Percentiles rank a stretch among this genome's conserved stretches.
phyloP scores from a whole-genome alignment of 2,113 vertebrate genomes.

The Passerina amoena region DNA sequence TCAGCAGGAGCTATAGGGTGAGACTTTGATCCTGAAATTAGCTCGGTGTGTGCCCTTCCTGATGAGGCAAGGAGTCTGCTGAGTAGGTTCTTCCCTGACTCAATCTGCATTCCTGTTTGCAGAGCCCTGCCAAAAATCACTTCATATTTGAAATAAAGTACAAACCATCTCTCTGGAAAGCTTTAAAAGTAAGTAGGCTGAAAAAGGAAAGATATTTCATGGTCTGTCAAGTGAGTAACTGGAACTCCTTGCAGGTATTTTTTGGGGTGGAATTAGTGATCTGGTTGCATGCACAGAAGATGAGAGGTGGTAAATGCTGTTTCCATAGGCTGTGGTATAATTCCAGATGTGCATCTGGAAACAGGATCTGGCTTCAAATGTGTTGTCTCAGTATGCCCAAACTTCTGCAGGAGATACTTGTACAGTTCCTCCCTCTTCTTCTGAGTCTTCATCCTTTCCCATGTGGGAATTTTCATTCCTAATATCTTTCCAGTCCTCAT shows the following conservation, averaged over 20 bases:
- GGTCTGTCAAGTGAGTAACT: not conserved
- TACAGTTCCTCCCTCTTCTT: not conserved
- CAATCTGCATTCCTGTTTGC: not conserved
- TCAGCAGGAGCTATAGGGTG: not conserved
- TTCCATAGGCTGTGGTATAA: not conserved
- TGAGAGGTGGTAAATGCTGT: not conserved
- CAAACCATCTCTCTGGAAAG: not conserved
- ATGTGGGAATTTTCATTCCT: not conserved
- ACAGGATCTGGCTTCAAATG: not conserved
- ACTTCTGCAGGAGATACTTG: not conserved
- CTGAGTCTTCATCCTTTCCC: not conserved
- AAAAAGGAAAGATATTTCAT: not conserved
- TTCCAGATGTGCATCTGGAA: not conserved
- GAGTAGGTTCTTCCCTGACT: not conserved
- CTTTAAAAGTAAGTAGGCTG: not conserved
- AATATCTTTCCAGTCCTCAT: not conserved
- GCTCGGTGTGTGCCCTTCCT: not conserved
- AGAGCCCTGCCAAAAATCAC: not conserved
- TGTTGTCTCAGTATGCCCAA: not conserved
- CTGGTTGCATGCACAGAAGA: not conserved
- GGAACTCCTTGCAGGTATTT: not conserved
- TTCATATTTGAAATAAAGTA: not conserved
- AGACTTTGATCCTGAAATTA: constrained; percentile 47
- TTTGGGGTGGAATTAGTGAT: not conserved
- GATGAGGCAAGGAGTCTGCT: not conserved